phyloP scores from a whole-genome alignment of 2,113 vertebrate genomes.

The Desmodus rotundus region DNA sequence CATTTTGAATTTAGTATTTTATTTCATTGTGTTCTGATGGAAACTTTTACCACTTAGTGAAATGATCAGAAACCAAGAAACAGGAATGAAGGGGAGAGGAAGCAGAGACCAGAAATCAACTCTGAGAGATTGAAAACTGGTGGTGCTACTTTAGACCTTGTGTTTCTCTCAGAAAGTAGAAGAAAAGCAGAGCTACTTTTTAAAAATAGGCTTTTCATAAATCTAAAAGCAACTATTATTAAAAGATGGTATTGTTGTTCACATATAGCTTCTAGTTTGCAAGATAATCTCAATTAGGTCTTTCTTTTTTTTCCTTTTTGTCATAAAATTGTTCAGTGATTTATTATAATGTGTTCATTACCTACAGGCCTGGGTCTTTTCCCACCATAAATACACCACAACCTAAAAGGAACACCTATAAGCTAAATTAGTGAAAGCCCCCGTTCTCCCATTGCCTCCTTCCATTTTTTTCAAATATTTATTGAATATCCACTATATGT shows the following conservation, averaged over 20 bases:
- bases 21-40: background rate
- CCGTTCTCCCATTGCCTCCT: background rate
- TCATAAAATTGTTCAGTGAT: background rate
- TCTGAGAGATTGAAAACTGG: conserved; percentile 15
- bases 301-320: background rate
- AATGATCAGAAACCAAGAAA: background rate
- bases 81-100: background rate
- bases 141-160: background rate
- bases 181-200: background rate
- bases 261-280: background rate
- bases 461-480: background rate
- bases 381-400: background rate
- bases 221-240: background rate
- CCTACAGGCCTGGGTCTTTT: background rate
- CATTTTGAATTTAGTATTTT: background rate
- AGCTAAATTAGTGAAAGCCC: background rate
- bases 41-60: background rate
- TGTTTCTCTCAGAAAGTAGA: background rate
- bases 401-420: background rate
- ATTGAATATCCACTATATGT: background rate
- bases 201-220: background rate
- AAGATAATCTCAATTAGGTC: background rate
- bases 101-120: background rate
- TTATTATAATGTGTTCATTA: background rate
- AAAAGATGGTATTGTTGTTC: background rate